Base-by-base conservation (phyloP, 1,140 invertebrate genomes). In the Tetramorium parvispinum region DNA sequence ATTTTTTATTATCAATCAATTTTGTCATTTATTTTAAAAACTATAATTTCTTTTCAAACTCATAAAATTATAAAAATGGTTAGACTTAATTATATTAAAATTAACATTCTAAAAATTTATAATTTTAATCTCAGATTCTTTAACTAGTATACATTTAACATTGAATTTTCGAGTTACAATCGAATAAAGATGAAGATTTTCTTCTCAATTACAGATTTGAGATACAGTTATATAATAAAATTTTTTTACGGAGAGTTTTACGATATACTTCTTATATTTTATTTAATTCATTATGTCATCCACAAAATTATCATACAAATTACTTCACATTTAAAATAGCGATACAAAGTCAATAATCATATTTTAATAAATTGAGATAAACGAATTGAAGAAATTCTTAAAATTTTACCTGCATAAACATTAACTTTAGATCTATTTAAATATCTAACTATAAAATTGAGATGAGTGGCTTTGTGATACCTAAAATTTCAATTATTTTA, bases 221-320 rank as follows among this genome's bases (percentile, higher is more conserved):
- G 3, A 24, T 49, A 73, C 2, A 53, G 37, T 73, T 73, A 73
- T 3, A 55, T 40, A 16, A 73, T 40, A 40, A 73, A 73, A 73
- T 40, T 55, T 1, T 32, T 32, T 32, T 32, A 32, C 32, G 32
- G 3, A 32, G 2, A 40, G 11, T 37, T 55, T 37, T 55, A 8
- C 8, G 3, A 40, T 11, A 40, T 5, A 40, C 3, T 37, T 13
- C 3, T 57, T 55, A 40, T 0, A 1, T 10, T 70, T 6, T 76
- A 18, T 43, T 76, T 18, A 16, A 59, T 59, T 76, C 16, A 40
- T 24, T 76, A 2, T 18, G 5, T 55, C 3, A 76, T 21, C n/a
- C 11, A 32, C 32, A 43, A 76, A 37, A n/a, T 76, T 18, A 21
- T 78, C 0, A 0, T 51, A n/a, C 2, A 46, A 65, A 79, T 68